Percentiles rank a stretch among this genome's conserved stretches.
Evolutionary conservation across 2,888 invertebrate species (phyloP).

Genomic region (Nephrotoma appendiculata): DNA sequence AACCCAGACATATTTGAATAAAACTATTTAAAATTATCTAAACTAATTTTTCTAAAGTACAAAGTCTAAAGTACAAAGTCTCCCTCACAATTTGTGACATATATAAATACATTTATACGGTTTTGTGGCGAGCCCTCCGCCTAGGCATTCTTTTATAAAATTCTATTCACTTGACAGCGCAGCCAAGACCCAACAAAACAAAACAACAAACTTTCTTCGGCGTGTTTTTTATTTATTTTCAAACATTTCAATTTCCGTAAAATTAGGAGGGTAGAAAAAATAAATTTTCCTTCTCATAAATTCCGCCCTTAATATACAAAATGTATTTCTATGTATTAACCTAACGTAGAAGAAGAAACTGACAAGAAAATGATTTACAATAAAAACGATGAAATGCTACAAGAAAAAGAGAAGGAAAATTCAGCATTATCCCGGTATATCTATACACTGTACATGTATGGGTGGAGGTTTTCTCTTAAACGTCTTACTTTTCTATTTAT

Average conservation of each 20-base stretch:
- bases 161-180: not conserved
- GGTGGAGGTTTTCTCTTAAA: not conserved
- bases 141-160: not conserved
- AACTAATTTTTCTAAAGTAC: too few relatives aligned
- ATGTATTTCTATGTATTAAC: not conserved
- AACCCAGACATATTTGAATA: too few relatives aligned
- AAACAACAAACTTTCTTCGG: not conserved
- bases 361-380: not conserved
- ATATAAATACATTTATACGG: too few relatives aligned
- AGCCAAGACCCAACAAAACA: not conserved
- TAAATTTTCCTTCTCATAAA: not conserved
- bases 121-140: too few relatives aligned
- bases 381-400: not conserved
- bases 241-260: not conserved
- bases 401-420: not conserved
- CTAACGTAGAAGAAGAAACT: not conserved
- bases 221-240: not conserved
- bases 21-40: too few relatives aligned
- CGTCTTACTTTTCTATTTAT: constrained; percentile 7
- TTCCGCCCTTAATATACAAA: not conserved
- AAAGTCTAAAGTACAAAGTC: too few relatives aligned
- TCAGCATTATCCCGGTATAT: not conserved
- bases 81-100: too few relatives aligned
- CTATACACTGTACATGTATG: not conserved
- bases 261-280: not conserved